A percentile compares a stretch with the other conserved stretches of the same genome.
phyloP scores from a whole-genome alignment of 2,888 invertebrate species.

The Drosophila engyochracea region DNA sequence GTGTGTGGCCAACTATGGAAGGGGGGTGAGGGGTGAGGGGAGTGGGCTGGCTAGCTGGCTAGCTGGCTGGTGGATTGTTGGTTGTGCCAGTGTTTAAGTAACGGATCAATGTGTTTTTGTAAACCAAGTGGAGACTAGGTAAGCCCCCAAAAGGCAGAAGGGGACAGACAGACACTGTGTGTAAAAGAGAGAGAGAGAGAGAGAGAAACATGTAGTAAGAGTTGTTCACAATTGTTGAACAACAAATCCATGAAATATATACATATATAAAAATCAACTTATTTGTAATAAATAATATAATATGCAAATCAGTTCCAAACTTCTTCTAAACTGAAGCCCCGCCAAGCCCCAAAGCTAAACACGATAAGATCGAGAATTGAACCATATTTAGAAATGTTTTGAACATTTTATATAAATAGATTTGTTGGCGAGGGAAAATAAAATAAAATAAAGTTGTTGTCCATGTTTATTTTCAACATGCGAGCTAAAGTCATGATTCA shows the following conservation, averaged over 20 bases:
- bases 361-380: not conserved
- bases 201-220: slow-evolving; percentile 15
- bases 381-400: not conserved
- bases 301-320: not conserved
- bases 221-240: slow-evolving; percentile 28
- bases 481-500: slow-evolving; percentile 22
- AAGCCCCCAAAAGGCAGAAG: slow-evolving; percentile 24
- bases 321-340: not conserved
- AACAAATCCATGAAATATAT: slow-evolving; percentile 16
- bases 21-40: not conserved
- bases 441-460: not conserved
- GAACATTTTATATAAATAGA: not conserved
- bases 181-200: not conserved
- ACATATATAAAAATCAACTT: not conserved
- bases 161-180: not conserved
- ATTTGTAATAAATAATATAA: slow-evolving; percentile 1
- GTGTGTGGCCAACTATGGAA: not conserved
- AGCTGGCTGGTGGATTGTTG: not conserved
- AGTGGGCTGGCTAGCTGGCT: not conserved
- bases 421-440: not conserved
- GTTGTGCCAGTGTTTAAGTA: slow-evolving; percentile 33
- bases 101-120: slow-evolving; percentile 56
- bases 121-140: slow-evolving; percentile 43
- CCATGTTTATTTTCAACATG: not conserved
- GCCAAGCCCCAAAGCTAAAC: not conserved